These are phyloP conservation scores for Nephrotoma flavescens DNA, from an alignment of 2,888 invertebrate genomes.

Conservation along the genomic window DNA sequence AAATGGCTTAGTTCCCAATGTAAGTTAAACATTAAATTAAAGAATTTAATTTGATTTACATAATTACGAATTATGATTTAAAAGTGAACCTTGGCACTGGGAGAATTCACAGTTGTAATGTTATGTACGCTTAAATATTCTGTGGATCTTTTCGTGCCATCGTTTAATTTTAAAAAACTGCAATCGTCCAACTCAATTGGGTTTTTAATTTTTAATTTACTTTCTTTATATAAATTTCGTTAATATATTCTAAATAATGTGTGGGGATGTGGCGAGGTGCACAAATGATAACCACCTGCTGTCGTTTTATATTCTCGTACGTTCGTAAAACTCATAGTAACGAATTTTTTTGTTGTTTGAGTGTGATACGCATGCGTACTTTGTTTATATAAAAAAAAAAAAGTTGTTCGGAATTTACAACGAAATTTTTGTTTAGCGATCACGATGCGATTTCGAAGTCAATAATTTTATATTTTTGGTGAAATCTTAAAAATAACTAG, in stretches of 20 bases:
- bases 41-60: not conserved
- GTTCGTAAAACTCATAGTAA: not conserved
- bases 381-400: not conserved
- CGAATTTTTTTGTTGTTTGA: not conserved
- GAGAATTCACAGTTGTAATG: constrained; percentile 33
- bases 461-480: too few relatives aligned
- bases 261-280: not conserved
- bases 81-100: constrained; percentile 32
- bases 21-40: not conserved
- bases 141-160: constrained; percentile 36
- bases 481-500: too few relatives aligned
- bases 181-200: not conserved
- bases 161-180: constrained; percentile 18
- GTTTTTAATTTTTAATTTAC: not conserved
- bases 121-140: constrained; percentile 17
- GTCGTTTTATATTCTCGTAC: not conserved
- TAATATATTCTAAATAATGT: not conserved
- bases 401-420: not conserved
- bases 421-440: too few relatives aligned
- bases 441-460: too few relatives aligned
- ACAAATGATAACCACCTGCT: not conserved
- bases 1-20: not conserved
- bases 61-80: not conserved
- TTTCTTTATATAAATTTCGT: too few relatives aligned
- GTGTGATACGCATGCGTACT: not conserved